Evolutionary conservation across 2,888 invertebrate genomes (phyloP).

Genomic region (Chrysodeixis includens): DNA sequence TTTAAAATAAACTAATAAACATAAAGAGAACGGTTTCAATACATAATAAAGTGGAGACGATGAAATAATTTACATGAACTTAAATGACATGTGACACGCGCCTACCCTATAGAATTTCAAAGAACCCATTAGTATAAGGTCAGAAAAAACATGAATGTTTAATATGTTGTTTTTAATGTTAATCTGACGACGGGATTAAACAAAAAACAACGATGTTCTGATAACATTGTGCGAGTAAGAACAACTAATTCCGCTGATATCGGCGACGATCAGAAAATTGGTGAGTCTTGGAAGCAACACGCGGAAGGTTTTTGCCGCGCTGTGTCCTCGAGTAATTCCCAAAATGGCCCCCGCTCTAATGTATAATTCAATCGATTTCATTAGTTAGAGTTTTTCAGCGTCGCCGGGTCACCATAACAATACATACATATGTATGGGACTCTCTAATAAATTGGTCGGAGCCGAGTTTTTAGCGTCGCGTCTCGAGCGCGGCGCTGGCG

Average conservation of each 20-base stretch:
- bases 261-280: conserved; percentile 25
- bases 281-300: conserved; percentile 14
- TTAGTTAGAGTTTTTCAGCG: conserved; percentile 81
- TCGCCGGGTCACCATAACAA: conserved; percentile 69
- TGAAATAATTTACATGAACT: conserved; percentile 10
- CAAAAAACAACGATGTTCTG: not conserved
- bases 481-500: conserved; percentile 13
- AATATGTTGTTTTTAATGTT: conserved; percentile 2
- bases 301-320: conserved; percentile 63
- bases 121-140: conserved; percentile 1
- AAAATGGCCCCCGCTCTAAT: conserved; percentile 78
- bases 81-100: not conserved
- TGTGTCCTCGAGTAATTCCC: conserved; percentile 70
- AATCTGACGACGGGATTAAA: not conserved
- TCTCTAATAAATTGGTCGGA: conserved; percentile 80
- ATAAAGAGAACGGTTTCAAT: not conserved
- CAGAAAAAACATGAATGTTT: conserved; percentile 5
- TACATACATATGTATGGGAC: conserved; percentile 82
- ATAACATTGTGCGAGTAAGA: conserved; percentile 19
- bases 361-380: conserved; percentile 85
- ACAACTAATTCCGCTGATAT: conserved; percentile 31
- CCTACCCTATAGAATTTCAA: not conserved
- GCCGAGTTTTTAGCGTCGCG: conserved; percentile 61
- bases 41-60: not conserved
- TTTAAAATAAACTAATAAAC: conserved; percentile 2